phyloP scores from a whole-genome alignment of 1,140 invertebrate species.

The Yoshiicerus persimilis region DNA sequence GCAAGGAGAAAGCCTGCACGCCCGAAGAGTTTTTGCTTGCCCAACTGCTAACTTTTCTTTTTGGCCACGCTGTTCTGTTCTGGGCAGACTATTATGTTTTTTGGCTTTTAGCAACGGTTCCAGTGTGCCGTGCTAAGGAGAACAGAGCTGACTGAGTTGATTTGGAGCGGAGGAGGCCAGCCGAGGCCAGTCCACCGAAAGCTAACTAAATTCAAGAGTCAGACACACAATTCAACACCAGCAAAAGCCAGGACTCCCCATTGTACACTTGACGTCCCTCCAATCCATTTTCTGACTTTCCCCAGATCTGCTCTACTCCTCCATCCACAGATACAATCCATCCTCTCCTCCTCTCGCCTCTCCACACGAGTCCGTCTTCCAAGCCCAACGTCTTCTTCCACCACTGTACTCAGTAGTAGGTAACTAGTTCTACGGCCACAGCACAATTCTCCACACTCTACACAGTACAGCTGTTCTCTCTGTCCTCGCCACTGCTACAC shows the following conservation, averaged over 20 bases:
- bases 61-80: neutral
- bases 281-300: neutral
- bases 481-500: neutral
- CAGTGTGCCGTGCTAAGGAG: neutral
- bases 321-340: neutral
- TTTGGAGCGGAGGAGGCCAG: neutral
- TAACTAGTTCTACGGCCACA: neutral
- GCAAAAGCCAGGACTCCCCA: neutral
- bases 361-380: neutral
- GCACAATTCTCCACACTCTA: too few relatives aligned
- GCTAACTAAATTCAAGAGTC: neutral
- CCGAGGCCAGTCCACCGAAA: neutral
- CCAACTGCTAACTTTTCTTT: neutral
- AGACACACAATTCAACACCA: neutral
- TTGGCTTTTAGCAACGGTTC: neutral
- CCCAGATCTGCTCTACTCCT: neutral
- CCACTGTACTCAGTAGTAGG: neutral
- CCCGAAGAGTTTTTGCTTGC: neutral
- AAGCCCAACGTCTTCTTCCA: neutral
- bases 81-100: neutral
- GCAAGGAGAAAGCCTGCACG: neutral
- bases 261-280: neutral
- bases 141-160: neutral
- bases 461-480: neutral
- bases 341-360: neutral